Base-by-base conservation (phyloP, 92 coral and sea anemone genomes). In the Epizoanthus scotinus region DNA sequence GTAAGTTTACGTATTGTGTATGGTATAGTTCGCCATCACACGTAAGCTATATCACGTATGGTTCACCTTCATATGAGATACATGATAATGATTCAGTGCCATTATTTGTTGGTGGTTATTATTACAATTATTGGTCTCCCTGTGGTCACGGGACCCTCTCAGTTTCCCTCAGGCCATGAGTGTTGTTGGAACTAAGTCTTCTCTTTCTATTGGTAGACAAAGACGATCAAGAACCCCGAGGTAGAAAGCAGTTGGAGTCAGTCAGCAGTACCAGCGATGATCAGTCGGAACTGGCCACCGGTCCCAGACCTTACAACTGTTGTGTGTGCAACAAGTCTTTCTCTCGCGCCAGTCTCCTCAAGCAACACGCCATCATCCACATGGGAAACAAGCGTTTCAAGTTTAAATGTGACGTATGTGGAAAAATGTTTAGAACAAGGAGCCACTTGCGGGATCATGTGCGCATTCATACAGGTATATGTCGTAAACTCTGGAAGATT, bases 371-470 rank as follows among this genome's bases (percentile, higher is more conserved):
- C 25, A 97, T 96, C 53, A 87, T 96, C 84, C 99, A 96, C 77
- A 93, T 91, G 86, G 99, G 99, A 2, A 96, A 90, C 83, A 93
- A 96, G 82, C 90, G 99, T 70, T 96, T 96, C 83, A 93, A 94
- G 86, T 96, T 96, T 70, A 92, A 94, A 73, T 96, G 99, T 83
- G 97, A 93, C 70, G 94, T 92, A 50, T 96, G 99, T 63, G 88
- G 93, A 27, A 93, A 94, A 88, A 94, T 94, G 91, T 96, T 96
- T 74, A 87, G 99, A 63, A 94, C 97, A 18, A 91, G 99, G 59
- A 96, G 99, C 61, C 99, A 96, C 67, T 87, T 96, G 38, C 84
- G 99, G 63, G 99, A 96, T 67, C 99, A 96, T 84, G 97, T 88
- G 12, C 91, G 99, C 29, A 96, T 96, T 38, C 99, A 96, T 79